Base-by-base conservation (phyloP, 2,113 vertebrate genomes). In the Trichomycterus rosablanca region DNA sequence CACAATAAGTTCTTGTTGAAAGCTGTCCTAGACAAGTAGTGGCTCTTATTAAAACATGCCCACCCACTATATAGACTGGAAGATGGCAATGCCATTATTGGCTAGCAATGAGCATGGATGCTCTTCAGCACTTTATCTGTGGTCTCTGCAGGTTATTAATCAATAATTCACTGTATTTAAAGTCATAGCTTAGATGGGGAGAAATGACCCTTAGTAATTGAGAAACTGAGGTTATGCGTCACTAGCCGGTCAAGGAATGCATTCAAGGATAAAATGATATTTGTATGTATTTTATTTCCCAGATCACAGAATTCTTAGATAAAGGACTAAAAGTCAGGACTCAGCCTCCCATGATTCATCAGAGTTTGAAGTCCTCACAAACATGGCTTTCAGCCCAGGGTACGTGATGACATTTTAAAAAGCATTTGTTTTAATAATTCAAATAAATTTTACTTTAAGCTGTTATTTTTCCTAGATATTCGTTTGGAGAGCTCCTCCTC, bases 291-390 rank as follows among this genome's bases (percentile, higher is more conserved):
- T 59, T 7, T 45, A 28, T 44, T 52, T 30, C 4, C 48, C 23
- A 86, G 86, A 53, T 75, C 30, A 22, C 69, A 22, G 77, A 68
- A 67, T 66, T 63, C n/a, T 39, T 71, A 56, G 70, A 84, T 15
- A 78, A 81, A 71, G 81, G 53, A 11, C 72, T 71, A 15, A 84
- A 81, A 39, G 51, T 81, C 37, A 79, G 73, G 75, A 83, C 85
- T 44, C 80, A 66, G 11, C 85, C 90, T 66, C 75, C 84, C 11
- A 14, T 82, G 44, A 87, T 87, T 74, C 87, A 79, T 74, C 84
- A 88, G 39, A 76, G 70, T 64, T 66, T 76, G 67, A 80, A 78
- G 66, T 50, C 56, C 12, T 79, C 73, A 22, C 70, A 67, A 56
- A 63, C 46, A 35, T 83, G 83, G 80, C 76, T 82, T 12, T 86